Evolutionary conservation across 2,888 invertebrate genomes (phyloP).

Genomic region (Amphipoea oculea): DNA sequence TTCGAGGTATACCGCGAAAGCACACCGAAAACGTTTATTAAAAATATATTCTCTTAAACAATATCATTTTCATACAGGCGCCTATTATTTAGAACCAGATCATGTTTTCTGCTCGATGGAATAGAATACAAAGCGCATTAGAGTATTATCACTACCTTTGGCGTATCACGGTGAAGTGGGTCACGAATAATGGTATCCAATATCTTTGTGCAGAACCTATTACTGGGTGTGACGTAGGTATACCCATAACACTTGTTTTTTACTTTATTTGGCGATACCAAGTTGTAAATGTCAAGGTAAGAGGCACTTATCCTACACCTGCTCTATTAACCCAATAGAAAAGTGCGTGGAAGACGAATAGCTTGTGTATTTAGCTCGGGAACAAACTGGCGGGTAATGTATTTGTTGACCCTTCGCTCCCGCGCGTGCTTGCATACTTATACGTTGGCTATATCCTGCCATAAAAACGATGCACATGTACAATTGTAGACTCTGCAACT

Average conservation of each 20-base stretch:
- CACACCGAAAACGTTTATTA: not conserved
- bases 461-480: slow-evolving; percentile 41
- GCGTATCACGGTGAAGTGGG: slow-evolving; percentile 68
- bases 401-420: slow-evolving; percentile 67
- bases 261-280: slow-evolving; percentile 36
- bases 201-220: slow-evolving; percentile 38
- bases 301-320: slow-evolving; percentile 66
- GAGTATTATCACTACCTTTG: slow-evolving; percentile 68
- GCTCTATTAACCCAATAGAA: slow-evolving; percentile 77
- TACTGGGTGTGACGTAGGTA: slow-evolving; percentile 43
- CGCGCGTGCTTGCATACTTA: slow-evolving; percentile 51
- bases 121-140: slow-evolving; percentile 75
- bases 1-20: not conserved
- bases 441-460: slow-evolving; percentile 50
- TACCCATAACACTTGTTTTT: slow-evolving; percentile 43
- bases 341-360: slow-evolving; percentile 74
- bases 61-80: slow-evolving; percentile 40
- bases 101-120: slow-evolving; percentile 76
- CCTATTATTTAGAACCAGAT: slow-evolving; percentile 66
- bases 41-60: slow-evolving; percentile 21
- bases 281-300: slow-evolving; percentile 58
- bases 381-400: slow-evolving; percentile 71
- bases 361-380: slow-evolving; percentile 68
- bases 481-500: slow-evolving; percentile 27
- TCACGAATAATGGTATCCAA: slow-evolving; percentile 66